Base-by-base conservation (phyloP, 1,140 invertebrate genomes). In the Trichomalopsis sarcophagae region DNA sequence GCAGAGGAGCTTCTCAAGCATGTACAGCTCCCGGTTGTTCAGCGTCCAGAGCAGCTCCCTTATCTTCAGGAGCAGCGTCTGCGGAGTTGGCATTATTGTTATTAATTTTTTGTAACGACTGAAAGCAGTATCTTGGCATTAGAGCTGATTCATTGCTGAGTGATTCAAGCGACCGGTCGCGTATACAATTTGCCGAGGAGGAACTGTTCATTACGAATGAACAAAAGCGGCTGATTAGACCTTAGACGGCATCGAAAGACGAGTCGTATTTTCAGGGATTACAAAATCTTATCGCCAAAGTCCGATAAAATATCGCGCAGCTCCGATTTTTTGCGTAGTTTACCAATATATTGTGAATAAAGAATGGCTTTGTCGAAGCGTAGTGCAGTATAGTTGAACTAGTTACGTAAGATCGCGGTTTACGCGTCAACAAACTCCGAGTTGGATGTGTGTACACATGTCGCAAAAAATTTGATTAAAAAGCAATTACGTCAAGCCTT, bases 31-130 rank as follows among this genome's bases (percentile, higher is more conserved):
- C 47, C 95, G 94, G 66, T 96, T 95, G 88, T 96, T 97, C 86
- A 99, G 92, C 2, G 97, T 98, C 95, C 97, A 97, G 33, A 99
- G 93, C 40, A 99, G 94, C 89, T 99, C 98, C 68, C 97, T 94
- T 86, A 98, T 98, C 94, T 97, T 97, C 87, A 96, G 94, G 47
- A 98, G 93, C 23, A 98, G 94, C 23, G 96, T 97, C 94, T 96
- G 90, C 9, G 94, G 91, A 71, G 62, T 76, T 84, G 14, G 78
- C 10, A 50, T 71, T 71, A 71, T 33, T 69, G 5, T 27, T 6
- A 21, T 17, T n/a, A 62, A 10, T 30, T 71, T 71, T 71, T 71
- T 71, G 2, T 2, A 71, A 30, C 0, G 0, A 71, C 2, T 71
- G 27, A 9, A 27, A 71, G 10, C 11, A 33, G 68, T 68, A 68